These are phyloP conservation scores for Orientallactaga bullata DNA, from an alignment of 2,113 vertebrate genomes.

Conservation along the genomic window DNA sequence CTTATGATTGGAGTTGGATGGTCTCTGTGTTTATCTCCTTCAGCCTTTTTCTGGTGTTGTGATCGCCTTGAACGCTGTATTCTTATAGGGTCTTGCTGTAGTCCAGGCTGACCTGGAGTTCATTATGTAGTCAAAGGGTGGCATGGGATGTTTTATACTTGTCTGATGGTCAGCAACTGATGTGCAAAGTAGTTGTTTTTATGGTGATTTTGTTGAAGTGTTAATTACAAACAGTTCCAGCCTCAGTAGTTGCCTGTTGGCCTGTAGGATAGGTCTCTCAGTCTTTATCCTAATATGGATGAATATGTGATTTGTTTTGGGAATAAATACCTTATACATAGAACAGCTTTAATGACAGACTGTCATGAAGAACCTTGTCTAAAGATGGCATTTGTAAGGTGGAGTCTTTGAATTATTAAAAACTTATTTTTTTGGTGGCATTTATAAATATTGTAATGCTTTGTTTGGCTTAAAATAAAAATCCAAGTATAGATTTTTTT, in stretches of 20 bases:
- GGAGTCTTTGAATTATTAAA: constrained; percentile 61
- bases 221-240: constrained; percentile 17
- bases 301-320: neutral
- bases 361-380: constrained; percentile 36
- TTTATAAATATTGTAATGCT: constrained; percentile 52
- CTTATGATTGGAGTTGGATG: no score
- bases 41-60: no score
- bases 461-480: constrained; percentile 23
- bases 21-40: no score
- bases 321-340: neutral
- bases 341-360: neutral
- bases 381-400: constrained; percentile 26
- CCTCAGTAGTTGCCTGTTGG: neutral
- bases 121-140: neutral
- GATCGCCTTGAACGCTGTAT: no score
- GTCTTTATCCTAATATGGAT: constrained; percentile 21
- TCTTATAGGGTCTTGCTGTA: no score
- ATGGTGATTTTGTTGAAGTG: neutral
- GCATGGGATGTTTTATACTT: neutral
- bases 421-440: neutral
- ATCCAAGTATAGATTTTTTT: neutral
- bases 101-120: no score
- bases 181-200: neutral
- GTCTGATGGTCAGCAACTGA: neutral
- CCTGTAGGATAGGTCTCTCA: neutral